These are phyloP conservation scores for Adrianichthys oophorus DNA, from an alignment of 2,797 vertebrate genomes.

Conservation along the genomic window DNA sequence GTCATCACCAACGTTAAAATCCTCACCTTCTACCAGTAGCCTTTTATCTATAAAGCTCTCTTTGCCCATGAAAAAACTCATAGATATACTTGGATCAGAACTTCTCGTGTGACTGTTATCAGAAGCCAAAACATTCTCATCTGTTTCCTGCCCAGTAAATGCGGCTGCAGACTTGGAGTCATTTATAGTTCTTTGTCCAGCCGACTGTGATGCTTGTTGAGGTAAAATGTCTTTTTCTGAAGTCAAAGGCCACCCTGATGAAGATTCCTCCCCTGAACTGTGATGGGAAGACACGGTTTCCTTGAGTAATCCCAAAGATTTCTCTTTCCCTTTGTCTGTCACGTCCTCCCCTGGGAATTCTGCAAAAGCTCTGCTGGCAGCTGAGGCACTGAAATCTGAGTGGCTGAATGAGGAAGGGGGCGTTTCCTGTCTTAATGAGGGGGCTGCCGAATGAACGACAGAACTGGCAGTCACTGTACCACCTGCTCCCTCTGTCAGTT, in stretches of 20 bases:
- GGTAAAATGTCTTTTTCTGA: slow-evolving; percentile 71
- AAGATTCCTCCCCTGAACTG: slow-evolving; percentile 48
- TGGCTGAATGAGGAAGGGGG: slow-evolving; percentile 72
- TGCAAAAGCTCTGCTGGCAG: slow-evolving; percentile 20
- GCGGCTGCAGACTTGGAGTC: slow-evolving; percentile 42
- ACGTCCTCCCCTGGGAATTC: slow-evolving; percentile 46
- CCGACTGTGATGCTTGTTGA: slow-evolving; percentile 28
- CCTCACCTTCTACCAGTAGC: slow-evolving; percentile 76
- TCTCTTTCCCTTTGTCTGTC: slow-evolving; percentile 67
- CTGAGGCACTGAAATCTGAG: slow-evolving; percentile 26
- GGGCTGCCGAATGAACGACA: slow-evolving; percentile 69
- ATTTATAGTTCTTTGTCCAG: slow-evolving; percentile 34
- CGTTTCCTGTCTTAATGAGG: slow-evolving; percentile 77
- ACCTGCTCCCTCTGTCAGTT: slow-evolving; percentile 28
- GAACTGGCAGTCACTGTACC: slow-evolving; percentile 70
- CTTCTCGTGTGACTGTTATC: slow-evolving; percentile 67
- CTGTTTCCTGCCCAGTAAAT: slow-evolving; percentile 48
- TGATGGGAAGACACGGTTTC: slow-evolving; percentile 56
- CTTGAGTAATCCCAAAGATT: slow-evolving; percentile 53
- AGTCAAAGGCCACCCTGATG: slow-evolving; percentile 66
- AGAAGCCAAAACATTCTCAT: slow-evolving; percentile 76
- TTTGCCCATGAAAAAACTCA: slow-evolving; percentile 70
- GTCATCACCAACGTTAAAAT: slow-evolving; percentile 70
- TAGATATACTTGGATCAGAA: slow-evolving; percentile 55
- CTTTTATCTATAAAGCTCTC: slow-evolving; percentile 69